phyloP scores from a whole-genome alignment of 2,113 vertebrate species.

The Acrocephalus arundinaceus region DNA sequence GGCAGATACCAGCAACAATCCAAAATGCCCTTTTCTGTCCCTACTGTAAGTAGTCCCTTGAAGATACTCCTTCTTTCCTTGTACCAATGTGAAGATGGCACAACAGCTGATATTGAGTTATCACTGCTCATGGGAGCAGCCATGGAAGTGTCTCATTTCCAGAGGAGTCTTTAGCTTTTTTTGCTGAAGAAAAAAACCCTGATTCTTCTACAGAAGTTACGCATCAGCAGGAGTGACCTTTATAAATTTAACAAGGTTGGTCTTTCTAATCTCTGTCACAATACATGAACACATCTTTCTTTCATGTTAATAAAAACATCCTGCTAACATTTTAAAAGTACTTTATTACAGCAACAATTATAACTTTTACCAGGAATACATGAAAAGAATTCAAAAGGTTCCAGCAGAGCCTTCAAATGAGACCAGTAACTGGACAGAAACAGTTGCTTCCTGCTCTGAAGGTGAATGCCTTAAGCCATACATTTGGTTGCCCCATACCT shows the following conservation, averaged over 20 bases:
- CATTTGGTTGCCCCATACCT: constrained; percentile 51
- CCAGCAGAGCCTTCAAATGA: background rate
- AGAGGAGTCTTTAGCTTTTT: background rate
- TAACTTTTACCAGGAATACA: background rate
- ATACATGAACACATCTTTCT: background rate
- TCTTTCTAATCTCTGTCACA: constrained; percentile 10
- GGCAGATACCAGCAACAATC: background rate
- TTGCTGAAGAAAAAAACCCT: background rate
- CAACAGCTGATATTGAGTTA: background rate
- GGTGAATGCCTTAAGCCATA: constrained; percentile 15
- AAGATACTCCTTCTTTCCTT: background rate
- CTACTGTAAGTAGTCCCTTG: background rate
- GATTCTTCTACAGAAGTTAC: background rate
- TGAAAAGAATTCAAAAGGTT: background rate
- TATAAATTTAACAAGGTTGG: background rate
- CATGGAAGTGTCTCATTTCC: background rate
- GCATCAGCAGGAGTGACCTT: background rate
- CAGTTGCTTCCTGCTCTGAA: background rate
- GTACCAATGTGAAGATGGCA: background rate
- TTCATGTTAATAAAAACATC: constrained; percentile 1
- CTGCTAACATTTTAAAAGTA: background rate
- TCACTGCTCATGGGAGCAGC: background rate
- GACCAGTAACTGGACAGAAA: background rate
- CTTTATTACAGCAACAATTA: constrained; percentile 3
- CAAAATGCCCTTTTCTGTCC: background rate